Conservation (phyloP, 2,888 invertebrate genomes). For the Sarcophaga rosellei region DNA sequence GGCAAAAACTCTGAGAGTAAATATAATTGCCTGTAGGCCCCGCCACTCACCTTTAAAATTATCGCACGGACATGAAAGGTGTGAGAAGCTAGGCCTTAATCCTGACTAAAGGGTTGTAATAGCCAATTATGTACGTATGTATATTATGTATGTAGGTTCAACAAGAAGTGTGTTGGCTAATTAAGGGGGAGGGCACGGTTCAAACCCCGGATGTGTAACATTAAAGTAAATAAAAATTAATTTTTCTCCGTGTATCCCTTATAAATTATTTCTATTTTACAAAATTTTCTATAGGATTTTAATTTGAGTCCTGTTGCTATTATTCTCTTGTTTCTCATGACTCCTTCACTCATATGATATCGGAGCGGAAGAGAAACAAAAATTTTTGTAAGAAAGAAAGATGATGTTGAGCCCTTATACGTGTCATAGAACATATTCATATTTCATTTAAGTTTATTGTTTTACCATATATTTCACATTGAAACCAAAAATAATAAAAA, state of each 20-base stretch:
- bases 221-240: neutral
- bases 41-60: no score
- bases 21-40: no score
- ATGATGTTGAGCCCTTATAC: constrained; percentile 59
- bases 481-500: constrained; percentile 11
- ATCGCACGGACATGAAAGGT: no score
- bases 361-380: constrained; percentile 14
- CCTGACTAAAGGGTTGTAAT: no score
- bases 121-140: no score
- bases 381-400: constrained; percentile 43
- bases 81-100: no score
- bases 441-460: constrained; percentile 66
- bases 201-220: no score
- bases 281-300: constrained; percentile 12
- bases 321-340: neutral
- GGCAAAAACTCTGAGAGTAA: no score
- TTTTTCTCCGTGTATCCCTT: neutral
- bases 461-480: constrained; percentile 45
- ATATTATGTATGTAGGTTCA: no score
- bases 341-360: no score
- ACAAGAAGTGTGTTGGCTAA: no score
- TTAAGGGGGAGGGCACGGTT: no score
- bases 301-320: constrained; percentile 53
- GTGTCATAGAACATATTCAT: constrained; percentile 67
- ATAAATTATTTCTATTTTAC: neutral